phyloP scores from a whole-genome alignment of 2,888 invertebrate genomes.

The Lacanobia wlatinum region DNA sequence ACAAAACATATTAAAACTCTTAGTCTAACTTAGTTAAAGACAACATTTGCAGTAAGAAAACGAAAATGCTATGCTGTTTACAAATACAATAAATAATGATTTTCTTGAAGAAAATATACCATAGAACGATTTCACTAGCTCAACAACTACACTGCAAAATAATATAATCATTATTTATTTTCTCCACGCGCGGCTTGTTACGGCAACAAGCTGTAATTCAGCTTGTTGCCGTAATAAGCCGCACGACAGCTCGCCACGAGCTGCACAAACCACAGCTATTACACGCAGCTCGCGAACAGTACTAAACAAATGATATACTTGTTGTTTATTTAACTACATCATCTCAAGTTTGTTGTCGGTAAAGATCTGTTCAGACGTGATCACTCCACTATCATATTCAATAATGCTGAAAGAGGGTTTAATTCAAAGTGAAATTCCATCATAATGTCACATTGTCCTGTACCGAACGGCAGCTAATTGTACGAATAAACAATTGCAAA shows the following conservation, averaged over 20 bases:
- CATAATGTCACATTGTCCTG: neutral
- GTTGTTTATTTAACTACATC: constrained; percentile 54
- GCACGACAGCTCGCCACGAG: constrained; percentile 31
- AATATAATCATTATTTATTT: constrained; percentile 55
- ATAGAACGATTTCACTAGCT: constrained; percentile 4
- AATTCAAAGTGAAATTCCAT: neutral
- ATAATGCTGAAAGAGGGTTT: neutral
- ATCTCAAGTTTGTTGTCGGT: constrained; percentile 12
- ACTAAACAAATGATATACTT: constrained; percentile 35
- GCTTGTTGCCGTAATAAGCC: constrained; percentile 31
- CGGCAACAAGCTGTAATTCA: too few species aligned
- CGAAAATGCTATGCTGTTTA: neutral
- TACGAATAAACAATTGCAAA: neutral
- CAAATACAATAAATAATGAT: neutral
- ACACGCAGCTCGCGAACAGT: constrained; percentile 34
- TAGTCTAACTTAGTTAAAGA: neutral
- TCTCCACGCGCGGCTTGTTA: too few species aligned
- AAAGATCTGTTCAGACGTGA: constrained; percentile 24
- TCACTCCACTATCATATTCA: neutral
- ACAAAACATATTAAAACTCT: neutral
- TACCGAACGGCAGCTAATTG: neutral
- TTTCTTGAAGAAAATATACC: neutral
- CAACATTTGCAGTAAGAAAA: neutral
- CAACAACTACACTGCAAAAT: constrained; percentile 32
- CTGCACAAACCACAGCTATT: constrained; percentile 48